A percentile compares a stretch with the other conserved stretches of the same genome.
Conservation (phyloP, 2,888 invertebrate species). For the Acanthosoma haemorrhoidale region DNA sequence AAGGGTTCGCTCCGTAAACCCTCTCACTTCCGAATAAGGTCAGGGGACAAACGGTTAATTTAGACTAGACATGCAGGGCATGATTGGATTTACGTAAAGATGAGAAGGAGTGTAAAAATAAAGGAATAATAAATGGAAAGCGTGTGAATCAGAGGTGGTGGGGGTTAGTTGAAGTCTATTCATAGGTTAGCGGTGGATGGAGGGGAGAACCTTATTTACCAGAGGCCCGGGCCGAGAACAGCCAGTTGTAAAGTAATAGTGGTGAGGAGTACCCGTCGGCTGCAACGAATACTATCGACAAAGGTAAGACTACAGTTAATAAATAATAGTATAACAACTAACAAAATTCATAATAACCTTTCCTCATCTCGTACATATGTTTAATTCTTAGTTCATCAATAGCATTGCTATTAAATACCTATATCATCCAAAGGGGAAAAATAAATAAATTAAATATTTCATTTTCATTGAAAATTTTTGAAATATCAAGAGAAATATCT, state of each 20-base stretch:
- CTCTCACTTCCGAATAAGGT: neutral
- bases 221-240: neutral
- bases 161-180: constrained; percentile 27
- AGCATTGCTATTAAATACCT: neutral
- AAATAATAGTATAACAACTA: neutral
- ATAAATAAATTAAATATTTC: neutral
- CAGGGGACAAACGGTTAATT: neutral
- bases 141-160: constrained; percentile 26
- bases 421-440: neutral
- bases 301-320: constrained; percentile 18
- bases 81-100: constrained; percentile 12
- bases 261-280: constrained; percentile 30
- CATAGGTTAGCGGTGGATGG: neutral
- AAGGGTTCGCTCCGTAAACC: neutral
- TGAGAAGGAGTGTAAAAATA: constrained; percentile 19
- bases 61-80: neutral
- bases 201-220: constrained; percentile 32
- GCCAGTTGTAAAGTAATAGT: constrained; percentile 34
- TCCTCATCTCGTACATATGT: neutral
- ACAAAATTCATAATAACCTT: neutral
- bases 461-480: neutral
- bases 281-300: constrained; percentile 25
- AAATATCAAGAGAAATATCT: no score
- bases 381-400: neutral
- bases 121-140: constrained; percentile 23